These are phyloP conservation scores for Ichneumoninae sp. DNA, from an alignment of 2,888 invertebrate species.

Conservation along the genomic window DNA sequence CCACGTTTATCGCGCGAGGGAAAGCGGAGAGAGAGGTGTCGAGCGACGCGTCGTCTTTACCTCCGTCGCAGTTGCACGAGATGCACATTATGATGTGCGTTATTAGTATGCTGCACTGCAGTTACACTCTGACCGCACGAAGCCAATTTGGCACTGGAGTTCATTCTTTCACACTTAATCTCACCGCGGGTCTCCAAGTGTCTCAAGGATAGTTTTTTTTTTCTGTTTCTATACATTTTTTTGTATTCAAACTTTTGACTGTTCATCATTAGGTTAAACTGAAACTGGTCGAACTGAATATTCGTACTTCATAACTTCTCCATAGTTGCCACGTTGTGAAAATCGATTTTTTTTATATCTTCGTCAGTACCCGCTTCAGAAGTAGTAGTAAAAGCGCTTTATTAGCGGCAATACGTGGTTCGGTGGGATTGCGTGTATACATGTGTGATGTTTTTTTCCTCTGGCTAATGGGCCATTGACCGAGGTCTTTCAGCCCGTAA, in stretches of 20 bases:
- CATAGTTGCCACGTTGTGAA: too few species aligned
- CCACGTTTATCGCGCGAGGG: conserved; percentile 38
- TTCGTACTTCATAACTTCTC: not conserved
- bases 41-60: conserved; percentile 24
- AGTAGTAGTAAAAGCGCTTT: too few species aligned
- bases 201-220: not conserved
- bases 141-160: conserved; percentile 20
- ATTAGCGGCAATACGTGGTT: too few species aligned
- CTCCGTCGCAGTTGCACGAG: conserved; percentile 18
- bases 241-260: not conserved
- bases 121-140: conserved; percentile 45
- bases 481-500: too few species aligned
- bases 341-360: too few species aligned
- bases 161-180: conserved; percentile 15
- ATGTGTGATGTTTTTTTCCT: too few species aligned
- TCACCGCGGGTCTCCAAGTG: not conserved
- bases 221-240: not conserved
- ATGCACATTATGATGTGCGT: conserved; percentile 46
- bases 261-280: not conserved
- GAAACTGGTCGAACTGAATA: not conserved
- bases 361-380: too few species aligned
- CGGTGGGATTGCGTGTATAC: too few species aligned
- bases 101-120: conserved; percentile 17
- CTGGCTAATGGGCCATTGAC: too few species aligned
- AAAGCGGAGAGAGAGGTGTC: conserved; percentile 33